Evolutionary conservation across 2,797 vertebrate genomes (phyloP).

Genomic region (Catostomus latipinnis): DNA sequence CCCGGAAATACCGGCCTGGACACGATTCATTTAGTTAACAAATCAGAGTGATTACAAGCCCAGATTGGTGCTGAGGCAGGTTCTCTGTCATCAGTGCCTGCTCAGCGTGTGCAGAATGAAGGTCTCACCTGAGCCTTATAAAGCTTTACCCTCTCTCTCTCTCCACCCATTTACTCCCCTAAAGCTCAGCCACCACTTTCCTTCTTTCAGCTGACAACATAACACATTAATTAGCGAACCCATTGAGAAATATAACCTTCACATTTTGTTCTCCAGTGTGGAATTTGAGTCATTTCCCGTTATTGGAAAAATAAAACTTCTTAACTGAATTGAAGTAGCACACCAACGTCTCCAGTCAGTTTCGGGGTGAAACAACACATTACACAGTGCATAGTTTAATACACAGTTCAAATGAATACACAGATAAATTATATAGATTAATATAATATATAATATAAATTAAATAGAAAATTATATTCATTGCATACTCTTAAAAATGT

Average conservation of each 20-base stretch:
- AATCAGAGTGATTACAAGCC: slow-evolving; percentile 71
- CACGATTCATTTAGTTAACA: slow-evolving; percentile 74
- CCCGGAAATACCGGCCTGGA: slow-evolving; percentile 58
- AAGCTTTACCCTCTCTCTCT: slow-evolving; percentile 26
- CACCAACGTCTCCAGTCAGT: neutral
- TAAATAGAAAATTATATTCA: no score
- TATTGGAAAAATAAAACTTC: slow-evolving; percentile 44
- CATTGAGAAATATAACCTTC: slow-evolving; percentile 53
- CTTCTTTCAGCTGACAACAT: slow-evolving; percentile 61
- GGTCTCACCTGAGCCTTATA: slow-evolving; percentile 53
- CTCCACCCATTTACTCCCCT: slow-evolving; percentile 2
- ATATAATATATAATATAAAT: no score
- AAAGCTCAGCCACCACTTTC: slow-evolving; percentile 45
- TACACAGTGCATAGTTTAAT: no score
- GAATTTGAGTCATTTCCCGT: slow-evolving; percentile 49
- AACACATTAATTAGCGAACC: slow-evolving; percentile 59
- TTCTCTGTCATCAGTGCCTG: slow-evolving; percentile 66
- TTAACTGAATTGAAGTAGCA: slow-evolving; percentile 37
- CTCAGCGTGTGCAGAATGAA: slow-evolving; percentile 57
- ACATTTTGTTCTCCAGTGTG: slow-evolving; percentile 45
- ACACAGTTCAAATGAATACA: no score
- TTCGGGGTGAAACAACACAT: no score
- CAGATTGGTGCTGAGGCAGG: slow-evolving; percentile 70
- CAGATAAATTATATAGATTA: no score
- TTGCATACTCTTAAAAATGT: no score